Evolutionary conservation across 2,797 vertebrate genomes (phyloP).

Genomic region (Cichlasoma orientale): DNA sequence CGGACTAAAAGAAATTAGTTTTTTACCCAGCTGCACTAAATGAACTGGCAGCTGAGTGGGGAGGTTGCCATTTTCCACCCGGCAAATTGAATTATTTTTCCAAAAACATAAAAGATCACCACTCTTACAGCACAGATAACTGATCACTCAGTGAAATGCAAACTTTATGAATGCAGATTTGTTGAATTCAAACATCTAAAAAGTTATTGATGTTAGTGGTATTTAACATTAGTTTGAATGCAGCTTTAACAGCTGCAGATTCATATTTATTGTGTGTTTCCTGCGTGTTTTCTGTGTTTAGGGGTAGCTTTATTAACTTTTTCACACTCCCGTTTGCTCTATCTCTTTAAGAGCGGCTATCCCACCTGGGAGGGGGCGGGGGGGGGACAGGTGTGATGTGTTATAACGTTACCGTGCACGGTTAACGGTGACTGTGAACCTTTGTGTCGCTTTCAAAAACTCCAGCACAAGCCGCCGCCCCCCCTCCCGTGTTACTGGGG

Average conservation of each 20-base stretch:
- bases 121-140: background rate
- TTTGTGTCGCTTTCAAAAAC: background rate
- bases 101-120: background rate
- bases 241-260: background rate
- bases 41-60: background rate
- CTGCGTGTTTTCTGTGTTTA: background rate
- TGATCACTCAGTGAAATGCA: background rate
- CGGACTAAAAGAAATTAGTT: background rate
- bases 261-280: background rate
- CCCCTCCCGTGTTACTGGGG: background rate
- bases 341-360: conserved; percentile 68
- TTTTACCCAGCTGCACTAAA: background rate
- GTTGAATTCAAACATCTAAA: background rate
- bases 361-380: conserved; percentile 54
- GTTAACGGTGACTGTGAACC: background rate
- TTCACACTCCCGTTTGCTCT: conserved; percentile 1
- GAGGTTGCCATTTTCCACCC: background rate
- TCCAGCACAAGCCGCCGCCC: background rate
- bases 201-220: background rate
- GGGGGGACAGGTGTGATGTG: conserved; percentile 63
- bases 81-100: background rate
- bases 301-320: background rate
- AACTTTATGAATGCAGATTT: background rate
- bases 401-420: conserved; percentile 1
- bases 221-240: background rate